phyloP scores from a whole-genome alignment of 2,113 vertebrate species.

The Pomatostomus ruficeps region DNA sequence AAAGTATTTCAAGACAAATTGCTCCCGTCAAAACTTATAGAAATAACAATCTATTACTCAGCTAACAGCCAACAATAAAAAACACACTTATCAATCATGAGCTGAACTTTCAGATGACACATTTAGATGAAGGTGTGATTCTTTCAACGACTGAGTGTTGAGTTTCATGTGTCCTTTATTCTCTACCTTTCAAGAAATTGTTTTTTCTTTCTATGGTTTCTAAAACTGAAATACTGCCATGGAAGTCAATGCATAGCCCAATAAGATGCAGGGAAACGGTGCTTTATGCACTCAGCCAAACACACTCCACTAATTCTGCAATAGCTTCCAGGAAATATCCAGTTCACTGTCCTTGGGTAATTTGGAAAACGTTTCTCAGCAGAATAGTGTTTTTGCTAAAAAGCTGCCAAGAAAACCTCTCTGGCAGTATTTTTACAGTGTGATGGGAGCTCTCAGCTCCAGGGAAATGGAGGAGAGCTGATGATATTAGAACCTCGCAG shows the following conservation, averaged over 20 bases:
- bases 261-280: neutral
- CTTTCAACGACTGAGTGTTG: neutral
- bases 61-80: conserved; percentile 11
- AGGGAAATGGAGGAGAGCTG: neutral
- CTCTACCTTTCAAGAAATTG: neutral
- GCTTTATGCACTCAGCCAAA: neutral
- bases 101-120: conserved; percentile 10
- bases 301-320: neutral
- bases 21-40: conserved; percentile 18
- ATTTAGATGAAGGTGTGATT: neutral
- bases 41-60: conserved; percentile 39
- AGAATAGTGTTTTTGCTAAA: neutral
- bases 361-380: neutral
- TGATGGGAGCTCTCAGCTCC: neutral
- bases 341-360: neutral
- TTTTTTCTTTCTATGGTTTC: neutral
- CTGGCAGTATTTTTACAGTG: neutral
- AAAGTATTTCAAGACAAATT: conserved; percentile 35
- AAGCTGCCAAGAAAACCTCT: neutral
- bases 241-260: neutral
- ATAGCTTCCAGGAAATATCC: neutral
- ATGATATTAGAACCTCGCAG: neutral
- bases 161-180: neutral
- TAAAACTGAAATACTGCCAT: neutral
- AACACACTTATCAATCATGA: neutral